Evolutionary conservation across 2,888 invertebrate species (phyloP), one percentile per base, ranked within the genome.

Genomic region (Dicroscelio sp.): DNA sequence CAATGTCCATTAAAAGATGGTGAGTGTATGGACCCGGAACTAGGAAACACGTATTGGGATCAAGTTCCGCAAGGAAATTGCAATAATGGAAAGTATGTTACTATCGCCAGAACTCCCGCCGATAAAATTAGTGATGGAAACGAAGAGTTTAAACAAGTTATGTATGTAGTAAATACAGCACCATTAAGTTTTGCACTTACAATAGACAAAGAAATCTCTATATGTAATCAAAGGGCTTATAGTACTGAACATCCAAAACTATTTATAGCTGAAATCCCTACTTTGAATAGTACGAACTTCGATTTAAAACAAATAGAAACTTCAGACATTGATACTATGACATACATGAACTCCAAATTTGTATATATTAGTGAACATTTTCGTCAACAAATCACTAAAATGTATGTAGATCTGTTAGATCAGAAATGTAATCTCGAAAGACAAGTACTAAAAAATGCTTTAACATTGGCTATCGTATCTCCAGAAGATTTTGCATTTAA

Each of bases 401-500:
- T 63, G 14, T 63, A 63, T 30, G 12, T 27, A 2, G 63, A 63
- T 63, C 30, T 30, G 14, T 30, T 63, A 63, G 23, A 30, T 30
- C 27, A 63, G 10, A 63, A 63, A 63, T 63, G 63, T 12, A 30
- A 63, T 12, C 30, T 63, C 10, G 63, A 63, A 30, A 63, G 30
- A 63, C 63, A 63, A 63, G 30, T 63, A 1, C 12, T 63, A 30
- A 12, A 14, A 27, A 63, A 63, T 63, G 27, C 63, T 20, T n/a
- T 52, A n/a, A n/a, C 52, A 14, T 5, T 52, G n/a, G 52, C 52
- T 20, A n/a, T n/a, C n/a, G n/a, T n/a, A n/a, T n/a, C 10, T 38
- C 43, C 43, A 38, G 43, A 38, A 6, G 92, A 94, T 27, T 91
- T 95, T 12, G 95, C 94, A 0, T 90, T 58, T 31, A 55, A 80